These are phyloP conservation scores for Myotis findleyi DNA, from an alignment of 2,797 vertebrate species.

Conservation along the genomic window DNA sequence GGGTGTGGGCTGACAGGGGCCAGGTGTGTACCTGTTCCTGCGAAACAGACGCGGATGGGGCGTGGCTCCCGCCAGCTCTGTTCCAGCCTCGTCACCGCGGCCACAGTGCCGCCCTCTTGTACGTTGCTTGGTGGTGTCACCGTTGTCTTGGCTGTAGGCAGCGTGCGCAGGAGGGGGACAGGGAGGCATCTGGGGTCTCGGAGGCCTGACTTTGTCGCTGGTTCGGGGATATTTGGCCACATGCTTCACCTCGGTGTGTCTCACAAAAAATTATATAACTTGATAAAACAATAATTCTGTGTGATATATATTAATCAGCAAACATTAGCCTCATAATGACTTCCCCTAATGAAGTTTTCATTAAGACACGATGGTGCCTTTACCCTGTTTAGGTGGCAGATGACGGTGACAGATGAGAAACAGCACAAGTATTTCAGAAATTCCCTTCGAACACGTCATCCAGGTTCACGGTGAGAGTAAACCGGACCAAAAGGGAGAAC, in stretches of 20 bases:
- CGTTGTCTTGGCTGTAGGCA: not conserved
- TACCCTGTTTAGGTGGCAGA: constrained; percentile 12
- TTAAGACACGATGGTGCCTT: constrained; percentile 11
- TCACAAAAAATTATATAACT: not conserved
- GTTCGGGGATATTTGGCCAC: not conserved
- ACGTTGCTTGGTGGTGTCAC: not conserved
- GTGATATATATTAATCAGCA: not conserved
- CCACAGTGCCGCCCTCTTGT: not conserved
- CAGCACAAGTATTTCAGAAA: constrained; percentile 29
- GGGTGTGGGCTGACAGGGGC: not conserved
- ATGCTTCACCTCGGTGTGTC: not conserved
- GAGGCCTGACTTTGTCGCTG: not conserved
- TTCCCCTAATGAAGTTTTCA: constrained; percentile 47
- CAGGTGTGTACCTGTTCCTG: not conserved
- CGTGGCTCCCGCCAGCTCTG: not conserved
- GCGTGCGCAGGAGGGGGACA: not conserved
- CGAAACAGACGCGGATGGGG: not conserved
- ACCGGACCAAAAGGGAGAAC: not conserved
- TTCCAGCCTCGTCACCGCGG: not conserved
- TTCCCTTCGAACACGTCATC: not conserved
- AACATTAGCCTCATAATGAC: not conserved
- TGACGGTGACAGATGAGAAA: constrained; percentile 52
- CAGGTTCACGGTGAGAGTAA: not conserved
- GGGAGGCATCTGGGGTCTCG: not conserved
- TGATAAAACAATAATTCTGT: not conserved